Base-by-base conservation (phyloP, 2,888 invertebrate species). In the Lottia scabra region DNA sequence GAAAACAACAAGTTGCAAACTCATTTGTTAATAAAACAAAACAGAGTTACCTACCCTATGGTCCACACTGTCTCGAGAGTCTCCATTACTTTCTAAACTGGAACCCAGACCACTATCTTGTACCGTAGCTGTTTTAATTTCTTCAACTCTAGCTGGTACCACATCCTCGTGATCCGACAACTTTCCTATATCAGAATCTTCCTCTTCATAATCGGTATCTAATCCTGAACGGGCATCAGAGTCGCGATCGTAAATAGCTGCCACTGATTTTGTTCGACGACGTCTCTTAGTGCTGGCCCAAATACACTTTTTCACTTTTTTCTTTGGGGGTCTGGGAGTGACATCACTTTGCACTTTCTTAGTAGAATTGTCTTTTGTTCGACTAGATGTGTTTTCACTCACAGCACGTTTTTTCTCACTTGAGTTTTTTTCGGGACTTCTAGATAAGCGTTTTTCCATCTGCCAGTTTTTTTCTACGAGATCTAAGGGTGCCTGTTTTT, bases 51-150 rank as follows among this genome's bases (percentile, higher is more conserved):
- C 23, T 23, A 56, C 56, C 56, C 56, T 74, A 70, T 85, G 82
- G 56, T 84, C 84, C 64, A 82, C 75, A 72, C 85, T 83, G 75
- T 86, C 86, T 64, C 83, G 76, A 13, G 86, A 86, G 65, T 86
- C 86, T 62, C 84, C 85, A 77, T 83, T 86, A 73, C 84, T 85
- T 27, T 82, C 82, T 19, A 84, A 76, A n/a, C 84, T 83, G 70
- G 84, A 85, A 30, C 86, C 84, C 10, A 84, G 67, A 62, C 86
- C 86, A 79, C 86, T 86, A 72, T 86, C 86, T 15, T 62, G 66
- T 44, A 67, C 63, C n/a, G 69, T 72, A 43, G 63, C 38, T 63
- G 68, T 63, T 43, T n/a, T 43, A 19, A 62, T 38, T 44, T 65
- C 69, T 63, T n/a, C 63, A 19, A 30, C 43, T 38, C 48, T 74